A percentile compares a stretch with the other conserved stretches of the same genome.
Evolutionary conservation across 92 coral and sea anemone genomes (phyloP).

Genomic region (Palythoa heliodiscus): DNA sequence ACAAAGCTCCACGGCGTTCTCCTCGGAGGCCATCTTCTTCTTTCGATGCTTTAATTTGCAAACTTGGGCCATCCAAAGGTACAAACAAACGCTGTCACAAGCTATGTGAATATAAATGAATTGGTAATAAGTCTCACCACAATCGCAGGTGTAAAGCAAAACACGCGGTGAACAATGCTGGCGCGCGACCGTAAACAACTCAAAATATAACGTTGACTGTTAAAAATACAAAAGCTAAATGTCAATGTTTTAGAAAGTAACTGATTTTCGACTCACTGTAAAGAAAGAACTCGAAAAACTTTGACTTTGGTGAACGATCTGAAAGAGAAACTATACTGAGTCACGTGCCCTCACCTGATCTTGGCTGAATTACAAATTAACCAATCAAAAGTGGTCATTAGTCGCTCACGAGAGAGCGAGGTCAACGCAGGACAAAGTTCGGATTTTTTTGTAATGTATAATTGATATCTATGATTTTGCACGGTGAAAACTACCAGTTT

Average conservation of each 20-base stretch:
- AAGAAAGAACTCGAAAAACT: not conserved
- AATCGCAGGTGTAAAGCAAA: constrained; percentile 38
- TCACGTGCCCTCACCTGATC: constrained; percentile 47
- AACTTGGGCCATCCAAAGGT: constrained; percentile 39
- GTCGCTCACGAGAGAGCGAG: not conserved
- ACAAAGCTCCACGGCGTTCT: constrained; percentile 32
- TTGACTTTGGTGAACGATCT: not conserved
- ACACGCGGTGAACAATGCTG: constrained; percentile 32
- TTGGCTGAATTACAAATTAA: constrained; percentile 4
- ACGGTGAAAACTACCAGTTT: too few relatives aligned
- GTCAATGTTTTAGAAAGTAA: not conserved
- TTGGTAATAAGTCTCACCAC: constrained; percentile 18
- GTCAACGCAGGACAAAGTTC: constrained; percentile 3
- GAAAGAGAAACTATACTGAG: not conserved
- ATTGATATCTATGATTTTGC: too few relatives aligned
- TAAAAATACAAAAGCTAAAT: not conserved
- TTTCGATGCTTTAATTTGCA: constrained; percentile 35
- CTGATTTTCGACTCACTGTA: not conserved
- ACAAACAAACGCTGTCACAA: constrained; percentile 26
- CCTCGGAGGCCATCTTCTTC: constrained; percentile 38
- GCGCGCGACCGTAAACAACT: constrained; percentile 19
- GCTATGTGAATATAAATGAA: constrained; percentile 27
- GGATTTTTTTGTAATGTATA: not conserved
- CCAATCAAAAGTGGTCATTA: constrained; percentile 21
- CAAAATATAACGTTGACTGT: not conserved